Evolutionary conservation across 2,113 vertebrate genomes (phyloP), one percentile per base, ranked within the genome.

Genomic region (Mandrillus leucophaeus): DNA sequence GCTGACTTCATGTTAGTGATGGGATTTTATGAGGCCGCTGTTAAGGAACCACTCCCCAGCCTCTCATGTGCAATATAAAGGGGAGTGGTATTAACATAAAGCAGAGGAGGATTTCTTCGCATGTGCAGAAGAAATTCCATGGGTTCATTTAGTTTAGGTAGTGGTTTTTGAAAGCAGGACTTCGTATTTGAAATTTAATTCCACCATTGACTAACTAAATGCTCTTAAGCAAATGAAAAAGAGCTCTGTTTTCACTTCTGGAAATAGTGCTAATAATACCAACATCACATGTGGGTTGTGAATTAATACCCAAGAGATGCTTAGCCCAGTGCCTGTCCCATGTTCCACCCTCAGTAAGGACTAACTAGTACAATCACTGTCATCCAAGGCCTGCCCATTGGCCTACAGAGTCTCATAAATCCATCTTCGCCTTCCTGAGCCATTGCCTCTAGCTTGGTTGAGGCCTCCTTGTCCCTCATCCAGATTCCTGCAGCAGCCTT

Each of bases 11-110:
- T 61, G 14, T 83, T 90, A 38, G 11, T 14, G 23, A 45, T 72
- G 64, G 43, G 45, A n/a, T 80, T 96, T 92, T 84, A 81, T 78
- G 86, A 90, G 45, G 43, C 57, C 80, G 35, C 79, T 73, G 57
- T 78, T 97, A 95, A 88, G 32, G 68, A 59, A 38, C n/a, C n/a
- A 61, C n/a, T 95, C 61, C 35, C 75, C 22, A 14, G 22, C 16
- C n/a, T 80, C 61, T 68, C 23, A 6, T 4, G 12, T 11, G 35
- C 40, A 48, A 3, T 35, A 22, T 43, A 68, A 50, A 30, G 35
- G 50, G 93, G 59, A 1, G 1, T 81, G 8, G 20, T 57, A 48
- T 61, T 92, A 59, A 95, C 1, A 80, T 87, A 76, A 90, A 80
- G 32, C 45, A 68, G 5, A 5, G 10, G 32, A 64, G 66, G 38